These are phyloP conservation scores for Tipula unca DNA, from an alignment of 2,888 invertebrate species.

Conservation along the genomic window DNA sequence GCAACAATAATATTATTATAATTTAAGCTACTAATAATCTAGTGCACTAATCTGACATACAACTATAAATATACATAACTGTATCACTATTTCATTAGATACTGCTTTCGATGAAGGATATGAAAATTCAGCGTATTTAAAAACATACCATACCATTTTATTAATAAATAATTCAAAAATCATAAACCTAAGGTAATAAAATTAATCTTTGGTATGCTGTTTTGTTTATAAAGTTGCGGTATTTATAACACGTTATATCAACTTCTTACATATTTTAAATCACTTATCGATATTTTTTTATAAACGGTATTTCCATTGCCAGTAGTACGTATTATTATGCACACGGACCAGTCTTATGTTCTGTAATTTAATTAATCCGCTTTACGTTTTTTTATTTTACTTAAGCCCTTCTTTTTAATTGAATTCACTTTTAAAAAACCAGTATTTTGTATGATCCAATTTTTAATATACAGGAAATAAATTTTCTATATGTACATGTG, in stretches of 20 bases:
- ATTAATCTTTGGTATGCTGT: neutral
- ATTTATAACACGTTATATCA: neutral
- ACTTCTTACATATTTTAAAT: neutral
- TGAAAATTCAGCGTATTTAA: no score
- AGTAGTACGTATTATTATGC: neutral
- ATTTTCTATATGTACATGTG: neutral
- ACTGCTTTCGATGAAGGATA: no score
- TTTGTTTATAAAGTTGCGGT: neutral
- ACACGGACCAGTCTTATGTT: neutral
- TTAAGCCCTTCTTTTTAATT: neutral
- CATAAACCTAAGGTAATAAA: neutral
- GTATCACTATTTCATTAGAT: no score
- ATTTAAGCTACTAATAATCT: no score
- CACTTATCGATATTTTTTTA: neutral
- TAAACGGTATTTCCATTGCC: neutral
- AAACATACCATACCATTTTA: no score
- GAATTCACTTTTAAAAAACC: neutral
- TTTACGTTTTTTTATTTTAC: neutral
- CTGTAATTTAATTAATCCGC: neutral
- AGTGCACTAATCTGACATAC: no score
- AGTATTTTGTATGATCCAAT: neutral
- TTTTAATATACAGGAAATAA: neutral
- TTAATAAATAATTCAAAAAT: no score
- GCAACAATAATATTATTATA: no score
- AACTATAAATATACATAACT: no score